Evolutionary conservation across 2,888 invertebrate genomes (phyloP).

Genomic region (Amiota communis): DNA sequence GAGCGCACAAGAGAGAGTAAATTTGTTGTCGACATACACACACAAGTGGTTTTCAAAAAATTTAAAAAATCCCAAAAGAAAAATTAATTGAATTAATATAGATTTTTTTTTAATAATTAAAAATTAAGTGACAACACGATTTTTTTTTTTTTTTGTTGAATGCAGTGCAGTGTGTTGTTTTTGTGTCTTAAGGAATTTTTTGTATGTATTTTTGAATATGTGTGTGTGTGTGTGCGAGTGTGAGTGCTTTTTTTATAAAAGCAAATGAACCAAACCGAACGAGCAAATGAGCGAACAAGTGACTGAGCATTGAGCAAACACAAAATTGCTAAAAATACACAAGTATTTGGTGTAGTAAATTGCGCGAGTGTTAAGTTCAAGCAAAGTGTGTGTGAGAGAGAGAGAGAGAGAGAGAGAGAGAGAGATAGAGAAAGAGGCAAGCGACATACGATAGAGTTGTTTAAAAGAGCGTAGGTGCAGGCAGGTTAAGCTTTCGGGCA

Average conservation of each 20-base stretch:
- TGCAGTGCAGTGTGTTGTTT: conserved; percentile 34
- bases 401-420: too few species aligned
- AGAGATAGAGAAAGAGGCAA: too few species aligned
- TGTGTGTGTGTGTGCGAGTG: background rate
- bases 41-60: conserved; percentile 46
- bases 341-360: too few species aligned
- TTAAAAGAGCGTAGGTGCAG: too few species aligned
- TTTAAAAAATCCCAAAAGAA: conserved; percentile 39
- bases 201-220: conserved; percentile 25
- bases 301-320: background rate
- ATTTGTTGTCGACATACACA: conserved; percentile 52
- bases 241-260: background rate
- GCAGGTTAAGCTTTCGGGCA: too few species aligned
- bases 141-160: conserved; percentile 42
- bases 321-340: background rate
- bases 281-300: conserved; percentile 23
- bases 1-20: conserved; percentile 42
- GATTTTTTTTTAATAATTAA: conserved; percentile 2
- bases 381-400: too few species aligned
- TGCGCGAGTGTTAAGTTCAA: too few species aligned
- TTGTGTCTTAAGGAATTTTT: conserved; percentile 17
- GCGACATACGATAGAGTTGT: too few species aligned
- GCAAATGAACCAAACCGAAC: too few species aligned
- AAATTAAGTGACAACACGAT: conserved; percentile 4
- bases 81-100: background rate